Evolutionary conservation across 2,113 vertebrate species (phyloP).

Genomic region (Mustela lutreola): DNA sequence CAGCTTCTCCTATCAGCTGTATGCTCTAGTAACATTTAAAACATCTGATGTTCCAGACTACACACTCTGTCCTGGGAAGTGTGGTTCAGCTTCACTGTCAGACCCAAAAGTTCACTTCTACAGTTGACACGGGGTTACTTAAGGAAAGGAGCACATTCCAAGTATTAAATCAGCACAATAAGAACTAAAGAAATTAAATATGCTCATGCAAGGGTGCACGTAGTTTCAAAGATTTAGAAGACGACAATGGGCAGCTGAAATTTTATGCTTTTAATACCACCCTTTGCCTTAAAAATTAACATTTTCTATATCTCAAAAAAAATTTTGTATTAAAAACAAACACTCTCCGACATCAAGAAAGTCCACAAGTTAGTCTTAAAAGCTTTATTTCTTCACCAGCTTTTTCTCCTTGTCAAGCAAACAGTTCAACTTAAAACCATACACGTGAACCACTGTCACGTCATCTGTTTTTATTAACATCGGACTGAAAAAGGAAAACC

Average conservation of each 20-base stretch:
- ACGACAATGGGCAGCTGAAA: not conserved
- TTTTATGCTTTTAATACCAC: not conserved
- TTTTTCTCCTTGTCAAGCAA: not conserved
- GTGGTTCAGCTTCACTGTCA: not conserved
- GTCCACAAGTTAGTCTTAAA: not conserved
- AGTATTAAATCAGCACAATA: slow-evolving; percentile 16
- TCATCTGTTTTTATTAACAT: not conserved
- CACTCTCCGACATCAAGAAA: not conserved
- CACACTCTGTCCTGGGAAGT: not conserved
- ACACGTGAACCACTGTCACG: not conserved
- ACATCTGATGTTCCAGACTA: not conserved
- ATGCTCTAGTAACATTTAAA: slow-evolving; percentile 26
- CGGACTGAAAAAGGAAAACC: not conserved
- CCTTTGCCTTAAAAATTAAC: not conserved
- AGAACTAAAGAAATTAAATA: slow-evolving; percentile 37
- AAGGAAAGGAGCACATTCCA: not conserved
- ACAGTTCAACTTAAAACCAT: not conserved
- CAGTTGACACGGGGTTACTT: not conserved
- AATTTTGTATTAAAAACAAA: not conserved
- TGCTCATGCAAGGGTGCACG: rapidly evolving
- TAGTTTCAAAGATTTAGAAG: not conserved
- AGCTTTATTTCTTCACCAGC: not conserved
- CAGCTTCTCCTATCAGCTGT: not conserved
- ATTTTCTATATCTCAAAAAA: slow-evolving; percentile 41
- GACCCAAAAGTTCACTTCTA: slow-evolving; percentile 8